Evolutionary conservation across 2,797 vertebrate species (phyloP), one percentile per base, ranked within the genome.

Genomic region (Tolypeutes matacus): DNA sequence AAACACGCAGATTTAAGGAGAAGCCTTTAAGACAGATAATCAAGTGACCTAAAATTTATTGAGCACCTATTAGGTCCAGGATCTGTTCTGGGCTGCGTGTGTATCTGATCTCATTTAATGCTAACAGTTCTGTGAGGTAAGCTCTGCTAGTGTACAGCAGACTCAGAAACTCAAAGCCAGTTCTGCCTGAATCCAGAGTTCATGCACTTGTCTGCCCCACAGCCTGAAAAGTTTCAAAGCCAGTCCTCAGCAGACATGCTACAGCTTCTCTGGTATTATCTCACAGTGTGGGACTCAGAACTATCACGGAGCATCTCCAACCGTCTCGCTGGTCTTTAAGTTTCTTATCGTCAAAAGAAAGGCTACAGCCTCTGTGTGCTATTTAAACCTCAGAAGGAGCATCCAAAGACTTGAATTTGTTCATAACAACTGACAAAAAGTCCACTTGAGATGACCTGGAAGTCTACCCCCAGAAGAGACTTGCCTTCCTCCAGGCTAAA

Each of bases 401-500:
- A 86, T 15, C 89, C 88, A n/a, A 82, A 96, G 91, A 86, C 0
- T 49, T 81, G 49, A 93, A 69, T 96, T 73, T 97, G 97, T 97
- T 97, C 95, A 91, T 94, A 95, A 82, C 0, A 85, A 86, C 23
- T 69, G 39, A 95, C 96, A 96, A 20, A 18, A 78, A 62, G 3
- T 89, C 53, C 70, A 73, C 58, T 13, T 93, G 73, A 90, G 84
- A 97, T 89, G 94, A 89, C 92, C 87, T 89, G 98, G 95, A 95
- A 97, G 95, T 85, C 96, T 92, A 88, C 90, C 96, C 96, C 93
- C 96, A 92, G 70, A 12, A 97, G 81, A 97, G 93, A 97, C 97
- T 96, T 97, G 96, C 97, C 96, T 96, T 98, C 97, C 95, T 89
- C 84, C 25, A 84, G 53, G 82, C 95, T 85, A 97, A 97, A 97